Base-by-base conservation (phyloP, 2,797 vertebrate genomes). In the Tadarida brasiliensis region DNA sequence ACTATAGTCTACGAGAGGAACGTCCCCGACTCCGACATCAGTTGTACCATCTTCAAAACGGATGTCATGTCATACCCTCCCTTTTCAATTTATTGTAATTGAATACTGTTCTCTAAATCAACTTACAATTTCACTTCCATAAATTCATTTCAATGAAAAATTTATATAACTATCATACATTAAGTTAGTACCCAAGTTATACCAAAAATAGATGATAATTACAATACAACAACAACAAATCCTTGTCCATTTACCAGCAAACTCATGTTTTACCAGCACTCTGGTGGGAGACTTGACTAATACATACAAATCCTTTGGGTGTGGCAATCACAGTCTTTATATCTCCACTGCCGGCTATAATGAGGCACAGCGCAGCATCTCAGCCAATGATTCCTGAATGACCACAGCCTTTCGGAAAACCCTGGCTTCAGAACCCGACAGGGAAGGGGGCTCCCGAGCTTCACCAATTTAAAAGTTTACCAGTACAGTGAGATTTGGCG, bases 331-430 rank as follows among this genome's bases (percentile, higher is more conserved):
- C 33, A 57, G 0, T 39, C 7, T 77, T 47, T 12, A 51, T 30
- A 30, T 17, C 12, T 20, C 3, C 3, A 24, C 54, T 0, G 0
- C 2, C 47, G 56, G 11, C 15, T 30, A 28, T 1, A 54, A 49
- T 14, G 11, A 15, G 35, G 3, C 24, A 22, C 22, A 59, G 0
- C 47, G n/a, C 14, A 33, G 19, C 4, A 49, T 28, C 5, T 47
- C 33, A 47, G 24, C 51, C 90, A 80, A 67, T 76, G 14, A 68
- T 65, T 84, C 71, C 16, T 24, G n/a, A 82, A 76, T 35, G 65
- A 39, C 7, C 22, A 85, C 9, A 28, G 7, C 71, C 20, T 77
- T 90, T 71, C 14, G 56, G 9, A 59, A 87, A 90, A 28, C 16
- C 24, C 12, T 82, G 15, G 35, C 28, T 82, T 76, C 20, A 87